Base-by-base conservation (phyloP, 2,797 vertebrate species). In the Helicolenus hilgendorfi region DNA sequence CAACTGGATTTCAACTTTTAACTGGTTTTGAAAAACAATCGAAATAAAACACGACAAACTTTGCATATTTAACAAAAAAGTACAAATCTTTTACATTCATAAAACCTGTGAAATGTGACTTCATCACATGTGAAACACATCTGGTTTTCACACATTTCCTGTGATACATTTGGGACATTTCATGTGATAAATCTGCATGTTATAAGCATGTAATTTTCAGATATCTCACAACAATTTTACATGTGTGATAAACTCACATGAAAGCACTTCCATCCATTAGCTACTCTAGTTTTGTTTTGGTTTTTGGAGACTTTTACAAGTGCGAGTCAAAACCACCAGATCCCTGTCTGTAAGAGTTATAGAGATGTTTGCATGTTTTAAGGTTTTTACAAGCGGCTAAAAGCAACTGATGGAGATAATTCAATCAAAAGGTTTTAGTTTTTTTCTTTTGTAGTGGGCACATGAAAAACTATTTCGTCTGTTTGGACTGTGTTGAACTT, bases 381-480 rank as follows among this genome's bases (percentile, higher is more conserved):
- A 49, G 15, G 24, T 29, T 86, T 93, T 89, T 70, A 94, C 41
- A 62, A 90, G 86, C 79, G 63, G 22, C n/a, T 83, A 81, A 89
- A 81, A 79, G 72, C 84, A 68, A 83, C 60, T 33, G 18, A 59
- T 49, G 72, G 55, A 80, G 68, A 70, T 77, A 49, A 78, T 20
- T 72, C 55, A 41, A 18, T 69, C 14, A 74, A 2, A 67, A 14
- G 18, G 8, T 41, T 29, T 31, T 24, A 22, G 2, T 36, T 27
- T n/a, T 3, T 10, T 70, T 53, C n/a, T 27, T 20, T 27, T 70
- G 64, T 18, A 6, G 31, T 27, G 11, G 26, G 2, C 58, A 72
- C 62, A 27, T 35, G 20, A 59, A 20, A 75, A 56, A 81, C 72
- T 62, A 55, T 79, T 69, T 69, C 11, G 38, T 85, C 5, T 79